Base-by-base conservation (phyloP, 2,888 invertebrate species). In the Nephrotoma guestfalica region DNA sequence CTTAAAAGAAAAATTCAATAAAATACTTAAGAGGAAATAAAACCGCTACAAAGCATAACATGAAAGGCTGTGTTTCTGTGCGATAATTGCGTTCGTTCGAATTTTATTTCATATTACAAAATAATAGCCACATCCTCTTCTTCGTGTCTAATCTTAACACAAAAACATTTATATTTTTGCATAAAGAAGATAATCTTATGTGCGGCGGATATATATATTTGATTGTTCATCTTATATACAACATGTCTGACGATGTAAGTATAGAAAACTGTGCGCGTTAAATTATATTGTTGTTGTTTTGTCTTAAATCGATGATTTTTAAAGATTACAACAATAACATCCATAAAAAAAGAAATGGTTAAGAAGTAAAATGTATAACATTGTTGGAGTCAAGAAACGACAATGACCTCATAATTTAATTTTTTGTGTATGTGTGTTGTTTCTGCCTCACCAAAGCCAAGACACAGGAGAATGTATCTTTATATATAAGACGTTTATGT, bases 241-340 rank as follows among this genome's bases (percentile, higher is more conserved):
- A 71, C 57, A 57, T 57, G 57, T 57, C 71, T 71, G 71, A 71
- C 71, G 30, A 71, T 71, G 7, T 30, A 71, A 71, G 30, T 71
- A 71, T 30, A 51, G 15, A 71, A 30, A 51, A 5, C 7, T 51
- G 51, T 4, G 51, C 51, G 15, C 51, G 51, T 51, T 51, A 51
- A 51, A 71, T 71, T 71, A 30, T 51, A 51, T 51, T 57, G 51
- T 15, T 57, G 51, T 57, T 40, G 83, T 40, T 41, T 84, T 84
- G 84, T 41, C 41, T 84, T 84, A 84, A 41, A 84, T 41, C 42
- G 84, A 84, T 84, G 84, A 84, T 41, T 84, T 41, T 84, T 41
- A 84, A 84, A 84, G 84, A 84, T 41, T 41, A 84, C 84, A 84
- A 84, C 84, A 84, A 84, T 42, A 84, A 84, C 41, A 84, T 18